These are phyloP conservation scores for Dipodomys merriami DNA, from an alignment of 2,113 vertebrate species.

Conservation along the genomic window DNA sequence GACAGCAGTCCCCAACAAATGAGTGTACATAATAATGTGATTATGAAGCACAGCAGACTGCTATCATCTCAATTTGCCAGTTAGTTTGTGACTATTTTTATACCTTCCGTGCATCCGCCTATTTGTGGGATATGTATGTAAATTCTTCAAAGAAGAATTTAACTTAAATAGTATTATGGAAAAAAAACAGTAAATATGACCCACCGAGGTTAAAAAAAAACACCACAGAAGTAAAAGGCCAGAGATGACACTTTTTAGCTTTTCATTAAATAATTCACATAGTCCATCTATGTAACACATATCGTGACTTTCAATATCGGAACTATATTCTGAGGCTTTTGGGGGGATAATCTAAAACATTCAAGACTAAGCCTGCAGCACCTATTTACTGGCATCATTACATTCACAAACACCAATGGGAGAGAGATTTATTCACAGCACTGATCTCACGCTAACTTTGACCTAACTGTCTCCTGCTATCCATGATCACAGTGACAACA, in stretches of 20 bases:
- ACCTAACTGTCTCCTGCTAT: not conserved
- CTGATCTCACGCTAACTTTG: not conserved
- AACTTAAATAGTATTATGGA: not conserved
- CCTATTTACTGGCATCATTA: not conserved
- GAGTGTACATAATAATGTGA: not conserved
- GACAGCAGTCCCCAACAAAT: not conserved
- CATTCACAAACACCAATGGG: not conserved
- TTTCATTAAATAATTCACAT: not conserved
- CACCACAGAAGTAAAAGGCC: not conserved
- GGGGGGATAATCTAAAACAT: not conserved
- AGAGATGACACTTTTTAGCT: not conserved
- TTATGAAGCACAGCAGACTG: not conserved
- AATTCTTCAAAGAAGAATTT: not conserved
- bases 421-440: not conserved
- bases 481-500: not conserved
- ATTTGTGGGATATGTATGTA: not conserved
- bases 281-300: not conserved
- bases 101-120: too few species aligned
- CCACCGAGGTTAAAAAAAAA: not conserved
- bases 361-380: not conserved
- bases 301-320: not conserved
- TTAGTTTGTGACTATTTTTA: too few species aligned
- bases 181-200: not conserved
- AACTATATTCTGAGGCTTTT: not conserved
- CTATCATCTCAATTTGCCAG: not conserved